Conservation (phyloP, 2,888 invertebrate species). For the Drosophila fungiperda region DNA sequence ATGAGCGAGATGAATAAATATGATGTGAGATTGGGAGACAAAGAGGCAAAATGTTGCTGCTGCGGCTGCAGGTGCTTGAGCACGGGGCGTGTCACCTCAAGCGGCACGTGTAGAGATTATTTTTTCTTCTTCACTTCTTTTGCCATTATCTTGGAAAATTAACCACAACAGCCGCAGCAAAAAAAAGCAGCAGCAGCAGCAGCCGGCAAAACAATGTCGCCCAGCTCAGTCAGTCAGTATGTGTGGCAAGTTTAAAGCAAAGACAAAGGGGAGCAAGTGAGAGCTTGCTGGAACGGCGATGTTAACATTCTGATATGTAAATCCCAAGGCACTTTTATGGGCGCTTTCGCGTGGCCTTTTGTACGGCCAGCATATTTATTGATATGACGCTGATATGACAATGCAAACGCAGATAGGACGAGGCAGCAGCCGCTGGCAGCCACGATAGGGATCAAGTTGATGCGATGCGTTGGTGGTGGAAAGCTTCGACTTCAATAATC, state of each 20-base stretch:
- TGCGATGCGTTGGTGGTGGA: constrained; percentile 22
- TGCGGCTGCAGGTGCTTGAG: constrained; percentile 36
- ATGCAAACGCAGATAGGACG: constrained; percentile 40
- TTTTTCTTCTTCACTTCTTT: constrained; percentile 59
- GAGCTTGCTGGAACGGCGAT: constrained; percentile 30
- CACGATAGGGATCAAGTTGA: constrained; percentile 37
- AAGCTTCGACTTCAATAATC: constrained; percentile 60
- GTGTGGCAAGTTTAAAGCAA: constrained; percentile 46
- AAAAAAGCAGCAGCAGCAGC: constrained; percentile 18
- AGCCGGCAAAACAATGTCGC: constrained; percentile 48
- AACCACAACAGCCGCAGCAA: constrained; percentile 63
- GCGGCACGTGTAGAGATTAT: constrained; percentile 75
- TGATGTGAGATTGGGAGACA: constrained; percentile 5
- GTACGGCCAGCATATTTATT: constrained; percentile 73
- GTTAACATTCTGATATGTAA: constrained; percentile 63
- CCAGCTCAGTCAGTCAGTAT: constrained; percentile 24
- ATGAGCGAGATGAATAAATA: constrained; percentile 34
- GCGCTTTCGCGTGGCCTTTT: constrained; percentile 60
- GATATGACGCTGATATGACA: constrained; percentile 79
- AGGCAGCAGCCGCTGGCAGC: constrained; percentile 8
- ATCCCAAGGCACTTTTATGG: constrained; percentile 55
- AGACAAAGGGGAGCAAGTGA: constrained; percentile 45
- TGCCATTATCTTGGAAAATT: constrained; percentile 79
- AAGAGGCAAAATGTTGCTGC: constrained; percentile 5
- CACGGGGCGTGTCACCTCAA: constrained; percentile 59